These are phyloP conservation scores for Leptura quadrifasciata DNA, from an alignment of 2,888 invertebrate genomes.

Conservation along the genomic window DNA sequence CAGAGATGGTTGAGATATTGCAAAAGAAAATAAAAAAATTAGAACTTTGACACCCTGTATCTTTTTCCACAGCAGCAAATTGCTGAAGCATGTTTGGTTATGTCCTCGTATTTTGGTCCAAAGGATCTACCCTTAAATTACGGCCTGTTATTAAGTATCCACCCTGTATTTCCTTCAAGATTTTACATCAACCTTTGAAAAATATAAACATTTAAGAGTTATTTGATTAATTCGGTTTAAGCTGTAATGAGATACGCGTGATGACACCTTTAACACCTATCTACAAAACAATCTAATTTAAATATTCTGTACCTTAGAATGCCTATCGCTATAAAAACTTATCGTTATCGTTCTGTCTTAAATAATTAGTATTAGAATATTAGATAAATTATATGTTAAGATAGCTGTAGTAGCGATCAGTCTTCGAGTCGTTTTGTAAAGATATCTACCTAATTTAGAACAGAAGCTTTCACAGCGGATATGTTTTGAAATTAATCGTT, in stretches of 20 bases:
- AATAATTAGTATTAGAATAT: conserved; percentile 7
- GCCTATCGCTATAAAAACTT: neutral
- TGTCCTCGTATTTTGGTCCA: too few relatives aligned
- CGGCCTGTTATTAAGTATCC: too few relatives aligned
- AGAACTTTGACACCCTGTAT: too few relatives aligned
- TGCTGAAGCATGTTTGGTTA: too few relatives aligned
- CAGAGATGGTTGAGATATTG: too few relatives aligned
- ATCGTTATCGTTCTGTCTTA: neutral
- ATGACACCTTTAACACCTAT: neutral
- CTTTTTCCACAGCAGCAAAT: too few relatives aligned
- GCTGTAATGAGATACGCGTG: neutral
- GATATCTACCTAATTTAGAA: conserved; percentile 4
- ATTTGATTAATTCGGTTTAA: neutral
- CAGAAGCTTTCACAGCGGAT: neutral
- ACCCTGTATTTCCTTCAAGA: too few relatives aligned
- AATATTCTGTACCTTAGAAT: conserved; percentile 1
- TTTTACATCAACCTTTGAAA: neutral
- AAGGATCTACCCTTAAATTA: too few relatives aligned
- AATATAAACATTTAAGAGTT: neutral
- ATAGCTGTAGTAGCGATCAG: neutral
- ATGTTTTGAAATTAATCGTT: neutral
- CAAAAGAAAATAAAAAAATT: too few relatives aligned
- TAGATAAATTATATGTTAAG: conserved; percentile 2
- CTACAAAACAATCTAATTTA: neutral
- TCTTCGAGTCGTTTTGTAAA: neutral